Conservation (phyloP, 2,888 invertebrate genomes). For the Neoaliturus tenellus region DNA sequence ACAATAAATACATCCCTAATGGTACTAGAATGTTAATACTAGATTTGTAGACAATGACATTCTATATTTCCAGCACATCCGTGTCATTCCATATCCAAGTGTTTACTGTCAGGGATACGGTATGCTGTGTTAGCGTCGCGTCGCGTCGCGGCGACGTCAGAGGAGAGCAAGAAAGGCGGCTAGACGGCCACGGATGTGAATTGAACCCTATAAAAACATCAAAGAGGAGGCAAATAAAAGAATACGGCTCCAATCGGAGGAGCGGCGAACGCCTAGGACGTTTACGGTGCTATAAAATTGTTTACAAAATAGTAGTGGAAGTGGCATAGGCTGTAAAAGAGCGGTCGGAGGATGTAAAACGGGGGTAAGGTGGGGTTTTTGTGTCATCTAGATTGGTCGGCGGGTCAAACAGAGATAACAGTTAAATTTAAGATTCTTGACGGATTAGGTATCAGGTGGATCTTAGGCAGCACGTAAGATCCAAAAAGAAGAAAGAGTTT, state of each 20-base stretch:
- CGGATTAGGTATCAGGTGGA: too few relatives aligned
- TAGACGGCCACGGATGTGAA: constrained; percentile 1
- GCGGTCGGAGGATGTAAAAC: not conserved
- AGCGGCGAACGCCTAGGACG: constrained; percentile 7
- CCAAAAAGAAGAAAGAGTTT: too few relatives aligned
- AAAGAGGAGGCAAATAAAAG: constrained; percentile 26
- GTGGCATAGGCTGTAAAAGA: constrained; percentile 14
- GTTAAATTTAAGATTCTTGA: too few relatives aligned
- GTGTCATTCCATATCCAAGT: too few relatives aligned
- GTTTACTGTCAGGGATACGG: too few relatives aligned
- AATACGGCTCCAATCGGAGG: constrained; percentile 24
- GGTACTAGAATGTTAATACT: too few relatives aligned
- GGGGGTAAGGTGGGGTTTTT: not conserved
- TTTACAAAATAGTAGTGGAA: constrained; percentile 43
- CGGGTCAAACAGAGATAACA: too few relatives aligned
- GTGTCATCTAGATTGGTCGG: not conserved
- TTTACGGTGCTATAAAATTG: constrained; percentile 21
- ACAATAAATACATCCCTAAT: too few relatives aligned
- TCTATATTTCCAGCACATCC: too few relatives aligned
- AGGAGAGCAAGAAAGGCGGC: not conserved
- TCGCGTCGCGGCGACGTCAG: not conserved
- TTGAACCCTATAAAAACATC: constrained; percentile 38
- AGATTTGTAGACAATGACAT: too few relatives aligned
- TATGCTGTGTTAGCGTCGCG: not conserved
- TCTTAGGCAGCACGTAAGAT: too few relatives aligned